Conservation (phyloP, 2,888 invertebrate species). For the Cordilura impudica region DNA sequence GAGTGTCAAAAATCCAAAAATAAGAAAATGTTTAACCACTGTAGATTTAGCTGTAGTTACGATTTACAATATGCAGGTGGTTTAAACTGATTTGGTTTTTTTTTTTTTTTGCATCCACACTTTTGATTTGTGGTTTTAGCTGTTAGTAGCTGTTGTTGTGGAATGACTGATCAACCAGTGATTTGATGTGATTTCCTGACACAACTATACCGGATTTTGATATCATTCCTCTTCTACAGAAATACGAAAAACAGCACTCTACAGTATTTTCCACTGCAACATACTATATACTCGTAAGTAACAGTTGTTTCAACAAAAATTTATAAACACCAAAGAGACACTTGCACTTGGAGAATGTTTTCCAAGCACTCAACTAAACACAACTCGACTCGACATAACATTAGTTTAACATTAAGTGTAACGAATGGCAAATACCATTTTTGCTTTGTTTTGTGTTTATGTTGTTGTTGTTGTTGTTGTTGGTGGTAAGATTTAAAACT, state of each 20-base stretch:
- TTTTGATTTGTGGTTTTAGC: constrained; percentile 46
- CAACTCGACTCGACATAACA: constrained; percentile 38
- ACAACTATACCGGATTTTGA: constrained; percentile 63
- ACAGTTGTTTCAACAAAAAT: not conserved
- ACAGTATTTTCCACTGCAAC: too few species aligned
- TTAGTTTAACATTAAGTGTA: constrained; percentile 62
- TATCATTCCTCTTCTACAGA: constrained; percentile 51
- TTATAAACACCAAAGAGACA: constrained; percentile 19
- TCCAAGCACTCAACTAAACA: constrained; percentile 25
- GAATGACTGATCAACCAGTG: constrained; percentile 69
- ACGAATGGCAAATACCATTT: constrained; percentile 66
- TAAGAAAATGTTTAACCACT: too few species aligned
- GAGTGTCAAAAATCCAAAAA: too few species aligned
- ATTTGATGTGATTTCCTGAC: constrained; percentile 75
- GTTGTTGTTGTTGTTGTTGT: constrained; percentile 8
- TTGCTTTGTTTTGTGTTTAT: constrained; percentile 16
- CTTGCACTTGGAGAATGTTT: constrained; percentile 54
- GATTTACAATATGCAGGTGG: constrained; percentile 65
- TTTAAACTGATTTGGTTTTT: constrained; percentile 66
- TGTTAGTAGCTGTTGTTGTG: constrained; percentile 38
- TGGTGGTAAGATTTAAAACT: constrained; percentile 67
- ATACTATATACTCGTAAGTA: not conserved
- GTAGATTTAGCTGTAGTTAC: constrained; percentile 17
- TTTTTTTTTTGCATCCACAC: constrained; percentile 18
- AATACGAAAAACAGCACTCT: too few species aligned